Evolutionary conservation across 2,113 vertebrate species (phyloP), one percentile per base, ranked within the genome.

Genomic region (Solenodon paradoxus): DNA sequence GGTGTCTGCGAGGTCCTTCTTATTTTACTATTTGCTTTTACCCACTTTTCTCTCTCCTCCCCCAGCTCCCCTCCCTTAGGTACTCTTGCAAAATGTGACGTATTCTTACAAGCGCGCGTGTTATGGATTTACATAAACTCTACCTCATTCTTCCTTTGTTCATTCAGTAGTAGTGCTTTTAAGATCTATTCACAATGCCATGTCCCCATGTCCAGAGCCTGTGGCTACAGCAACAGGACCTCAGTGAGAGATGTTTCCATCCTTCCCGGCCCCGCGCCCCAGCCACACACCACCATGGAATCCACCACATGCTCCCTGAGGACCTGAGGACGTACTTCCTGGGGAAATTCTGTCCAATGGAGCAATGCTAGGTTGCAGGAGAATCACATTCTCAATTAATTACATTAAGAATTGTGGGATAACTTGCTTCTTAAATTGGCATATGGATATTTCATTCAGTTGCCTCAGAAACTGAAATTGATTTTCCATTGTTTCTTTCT

Each of bases 401-500:
- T 42, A 45, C 90, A 47, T 19, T 20, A 57, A 51, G 63, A 38
- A 24, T 26, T 42, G 16, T 13, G 19, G 51, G 55, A 57, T 69
- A 40, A 42, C 51, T 42, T 40, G 38, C 13, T 84, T 79, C 66
- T 53, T 20, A 91, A 92, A 79, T 7, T 20, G 15, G 12, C 66
- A 49, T 11, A 28, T 11, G 32, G 79, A 35, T n/a, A 75, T 30
- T 92, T 51, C 51, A 42, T 68, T 92, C 35, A 15, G 53, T 81
- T 77, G 69, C 38, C 61, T 16, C 55, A 85, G 80, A 78, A 89
- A 92, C 4, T 86, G 74, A 92, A 92, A 95, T n/a, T 19, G 89
- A 90, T 61, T 86, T 87, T 47, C 69, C 77, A 42, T 72, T 42
- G 69, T 83, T 89, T 77, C 71, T 61, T 63, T 93, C 71, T 42